These are phyloP conservation scores for Chaetura pelagica DNA, from an alignment of 2,113 vertebrate species.

Conservation along the genomic window DNA sequence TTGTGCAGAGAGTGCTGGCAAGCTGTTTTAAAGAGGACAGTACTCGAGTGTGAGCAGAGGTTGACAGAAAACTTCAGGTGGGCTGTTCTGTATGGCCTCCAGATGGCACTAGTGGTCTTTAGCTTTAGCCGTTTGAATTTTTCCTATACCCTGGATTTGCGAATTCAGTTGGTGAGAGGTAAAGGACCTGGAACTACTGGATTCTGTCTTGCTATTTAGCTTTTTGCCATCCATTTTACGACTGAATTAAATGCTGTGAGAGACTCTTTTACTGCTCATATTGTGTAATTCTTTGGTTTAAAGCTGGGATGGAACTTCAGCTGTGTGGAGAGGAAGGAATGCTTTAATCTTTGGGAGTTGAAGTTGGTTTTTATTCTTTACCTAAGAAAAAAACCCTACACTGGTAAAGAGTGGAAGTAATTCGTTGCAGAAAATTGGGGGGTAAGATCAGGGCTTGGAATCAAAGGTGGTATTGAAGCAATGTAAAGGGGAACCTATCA, in stretches of 20 bases:
- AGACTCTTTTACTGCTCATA: background rate
- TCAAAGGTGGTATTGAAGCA: background rate
- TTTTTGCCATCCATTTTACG: background rate
- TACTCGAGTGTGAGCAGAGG: background rate
- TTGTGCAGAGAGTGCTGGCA: background rate
- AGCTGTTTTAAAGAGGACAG: background rate
- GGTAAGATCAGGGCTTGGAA: background rate
- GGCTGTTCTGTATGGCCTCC: background rate
- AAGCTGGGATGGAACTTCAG: background rate
- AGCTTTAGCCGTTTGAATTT: background rate
- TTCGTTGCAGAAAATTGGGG: background rate
- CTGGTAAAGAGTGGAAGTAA: background rate
- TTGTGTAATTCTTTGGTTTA: background rate
- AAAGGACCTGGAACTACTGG: background rate
- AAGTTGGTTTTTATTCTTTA: background rate
- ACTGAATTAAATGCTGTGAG: background rate
- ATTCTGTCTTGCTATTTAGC: background rate
- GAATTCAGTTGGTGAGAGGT: background rate
- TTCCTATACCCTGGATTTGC: background rate
- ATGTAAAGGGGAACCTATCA: background rate
- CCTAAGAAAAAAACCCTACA: background rate
- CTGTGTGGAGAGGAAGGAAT: background rate
- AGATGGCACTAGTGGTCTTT: constrained; percentile 47
- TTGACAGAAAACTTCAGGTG: background rate
- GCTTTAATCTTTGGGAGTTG: background rate